Percentiles rank a stretch among this genome's conserved stretches.
Evolutionary conservation across 2,797 vertebrate genomes (phyloP).

Genomic region (Falco peregrinus): DNA sequence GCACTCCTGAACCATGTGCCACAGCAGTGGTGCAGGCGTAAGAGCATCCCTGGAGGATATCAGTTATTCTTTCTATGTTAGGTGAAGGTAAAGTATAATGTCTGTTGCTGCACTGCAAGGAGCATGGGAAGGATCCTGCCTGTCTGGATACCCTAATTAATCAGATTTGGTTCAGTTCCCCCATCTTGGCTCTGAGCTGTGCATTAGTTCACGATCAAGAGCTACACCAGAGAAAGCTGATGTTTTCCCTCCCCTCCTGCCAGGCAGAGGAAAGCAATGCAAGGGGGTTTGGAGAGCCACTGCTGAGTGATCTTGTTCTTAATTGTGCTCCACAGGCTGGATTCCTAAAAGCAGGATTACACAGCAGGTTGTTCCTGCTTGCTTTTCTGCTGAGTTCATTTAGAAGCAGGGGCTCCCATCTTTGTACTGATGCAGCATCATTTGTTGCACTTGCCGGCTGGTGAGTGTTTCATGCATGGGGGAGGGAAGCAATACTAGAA

Average conservation of each 20-base stretch:
- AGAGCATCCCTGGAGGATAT: not conserved
- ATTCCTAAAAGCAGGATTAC: not conserved
- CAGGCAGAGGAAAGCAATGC: not conserved
- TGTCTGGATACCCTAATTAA: not conserved
- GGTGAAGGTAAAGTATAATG: not conserved
- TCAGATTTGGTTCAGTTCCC: constrained; percentile 7
- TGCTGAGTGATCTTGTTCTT: constrained; percentile 15
- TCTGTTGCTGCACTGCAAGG: not conserved
- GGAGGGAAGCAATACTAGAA: not conserved
- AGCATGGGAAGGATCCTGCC: not conserved
- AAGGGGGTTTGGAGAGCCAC: not conserved
- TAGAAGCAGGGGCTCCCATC: not conserved
- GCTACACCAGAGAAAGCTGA: not conserved
- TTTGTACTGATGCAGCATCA: not conserved
- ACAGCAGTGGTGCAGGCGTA: too few relatives aligned
- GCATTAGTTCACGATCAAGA: not conserved
- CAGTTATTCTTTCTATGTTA: not conserved
- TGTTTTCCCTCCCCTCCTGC: constrained; percentile 1
- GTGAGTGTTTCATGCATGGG: not conserved
- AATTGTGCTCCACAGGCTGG: not conserved
- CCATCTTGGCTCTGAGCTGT: not conserved
- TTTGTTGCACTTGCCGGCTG: not conserved
- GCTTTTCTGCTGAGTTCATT: not conserved
- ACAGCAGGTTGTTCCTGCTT: not conserved
- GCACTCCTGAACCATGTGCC: not conserved